Percentiles rank a stretch among this genome's conserved stretches.
Conservation (phyloP, 2,888 invertebrate genomes). For the Euzophera pinguis region DNA sequence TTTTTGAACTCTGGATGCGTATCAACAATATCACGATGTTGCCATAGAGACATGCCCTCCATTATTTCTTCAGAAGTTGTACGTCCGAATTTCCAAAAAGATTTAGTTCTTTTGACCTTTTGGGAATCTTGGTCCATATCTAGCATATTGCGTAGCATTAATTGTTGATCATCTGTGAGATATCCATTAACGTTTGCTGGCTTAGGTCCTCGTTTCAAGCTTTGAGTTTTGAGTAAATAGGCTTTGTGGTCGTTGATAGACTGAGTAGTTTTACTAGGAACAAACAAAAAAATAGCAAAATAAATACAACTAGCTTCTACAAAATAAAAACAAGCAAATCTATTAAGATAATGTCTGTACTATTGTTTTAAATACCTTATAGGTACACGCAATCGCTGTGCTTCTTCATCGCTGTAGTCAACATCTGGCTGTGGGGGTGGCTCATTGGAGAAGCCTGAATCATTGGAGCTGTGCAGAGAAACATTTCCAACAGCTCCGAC, state of each 20-base stretch:
- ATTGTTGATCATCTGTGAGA: constrained; percentile 78
- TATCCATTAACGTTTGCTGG: constrained; percentile 64
- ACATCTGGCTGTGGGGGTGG: constrained; percentile 93
- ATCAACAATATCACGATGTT: constrained; percentile 90
- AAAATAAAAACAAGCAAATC: constrained; percentile 32
- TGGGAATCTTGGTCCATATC: constrained; percentile 82
- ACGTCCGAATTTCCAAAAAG: constrained; percentile 91
- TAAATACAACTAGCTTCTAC: constrained; percentile 25
- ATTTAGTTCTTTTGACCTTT: constrained; percentile 89
- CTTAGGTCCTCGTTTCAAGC: constrained; percentile 64
- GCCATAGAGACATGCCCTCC: constrained; percentile 93
- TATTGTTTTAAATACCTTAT: constrained; percentile 73
- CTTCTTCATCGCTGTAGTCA: constrained; percentile 94
- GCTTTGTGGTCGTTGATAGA: constrained; percentile 57
- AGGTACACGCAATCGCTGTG: constrained; percentile 81
- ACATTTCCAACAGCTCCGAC: constrained; percentile 83
- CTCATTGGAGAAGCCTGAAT: constrained; percentile 95
- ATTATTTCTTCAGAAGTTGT: constrained; percentile 86
- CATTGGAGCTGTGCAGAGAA: constrained; percentile 93
- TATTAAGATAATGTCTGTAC: neutral
- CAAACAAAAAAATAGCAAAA: constrained; percentile 40
- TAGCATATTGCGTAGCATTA: constrained; percentile 70
- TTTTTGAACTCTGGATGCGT: constrained; percentile 79
- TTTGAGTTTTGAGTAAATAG: constrained; percentile 73
- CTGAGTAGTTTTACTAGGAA: constrained; percentile 68